These are phyloP conservation scores for Pammene fasciana DNA, from an alignment of 2,888 invertebrate genomes.

Conservation along the genomic window DNA sequence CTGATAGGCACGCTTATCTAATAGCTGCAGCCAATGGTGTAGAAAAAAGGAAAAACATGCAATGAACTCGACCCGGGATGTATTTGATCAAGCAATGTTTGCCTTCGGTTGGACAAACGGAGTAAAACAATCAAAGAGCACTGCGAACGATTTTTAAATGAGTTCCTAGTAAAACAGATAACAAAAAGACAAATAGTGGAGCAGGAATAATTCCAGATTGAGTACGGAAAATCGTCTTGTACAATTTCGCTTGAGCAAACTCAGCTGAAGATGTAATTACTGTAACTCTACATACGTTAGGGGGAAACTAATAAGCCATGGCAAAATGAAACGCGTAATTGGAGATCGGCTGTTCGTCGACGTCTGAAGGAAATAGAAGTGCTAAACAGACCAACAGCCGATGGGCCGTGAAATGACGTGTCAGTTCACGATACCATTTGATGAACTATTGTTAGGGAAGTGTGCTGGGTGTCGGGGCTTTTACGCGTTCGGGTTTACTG, in stretches of 20 bases:
- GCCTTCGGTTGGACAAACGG: constrained; percentile 32
- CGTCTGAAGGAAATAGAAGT: constrained; percentile 65
- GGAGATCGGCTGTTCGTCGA: constrained; percentile 52
- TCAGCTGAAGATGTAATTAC: constrained; percentile 43
- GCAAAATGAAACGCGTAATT: constrained; percentile 54
- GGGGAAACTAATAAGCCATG: constrained; percentile 40
- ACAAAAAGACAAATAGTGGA: constrained; percentile 24
- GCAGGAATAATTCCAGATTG: constrained; percentile 19
- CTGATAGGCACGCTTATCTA: constrained; percentile 63
- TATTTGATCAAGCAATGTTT: constrained; percentile 37
- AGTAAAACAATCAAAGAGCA: constrained; percentile 32
- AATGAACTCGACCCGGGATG: constrained; percentile 37
- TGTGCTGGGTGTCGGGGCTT: constrained; percentile 52
- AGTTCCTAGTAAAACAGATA: constrained; percentile 29
- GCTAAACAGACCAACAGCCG: constrained; percentile 68
- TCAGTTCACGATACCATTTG: constrained; percentile 61
- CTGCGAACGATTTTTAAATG: constrained; percentile 32
- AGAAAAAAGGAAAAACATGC: constrained; percentile 53
- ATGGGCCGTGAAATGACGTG: constrained; percentile 70
- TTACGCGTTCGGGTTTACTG: constrained; percentile 53
- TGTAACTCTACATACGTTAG: constrained; percentile 37
- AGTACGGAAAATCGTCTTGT: constrained; percentile 18
- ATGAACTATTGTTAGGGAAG: constrained; percentile 71
- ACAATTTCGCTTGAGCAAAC: constrained; percentile 21
- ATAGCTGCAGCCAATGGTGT: constrained; percentile 64